Conservation (phyloP, 2,888 invertebrate genomes). For the Norana najaformis region DNA sequence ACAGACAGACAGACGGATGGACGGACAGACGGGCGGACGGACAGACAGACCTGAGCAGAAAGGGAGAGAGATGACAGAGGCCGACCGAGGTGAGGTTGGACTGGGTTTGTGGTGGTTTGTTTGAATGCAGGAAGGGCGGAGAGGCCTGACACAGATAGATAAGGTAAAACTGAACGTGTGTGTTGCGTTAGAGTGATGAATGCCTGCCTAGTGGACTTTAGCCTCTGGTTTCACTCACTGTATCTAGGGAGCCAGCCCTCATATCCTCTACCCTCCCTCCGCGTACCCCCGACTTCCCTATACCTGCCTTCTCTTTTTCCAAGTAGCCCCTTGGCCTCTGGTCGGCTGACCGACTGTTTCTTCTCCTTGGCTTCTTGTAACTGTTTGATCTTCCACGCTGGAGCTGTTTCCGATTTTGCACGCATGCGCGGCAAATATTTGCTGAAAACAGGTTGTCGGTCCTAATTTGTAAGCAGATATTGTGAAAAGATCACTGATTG, state of each 20-base stretch:
- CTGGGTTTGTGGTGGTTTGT: background rate
- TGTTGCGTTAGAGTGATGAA: background rate
- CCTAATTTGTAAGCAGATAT: background rate
- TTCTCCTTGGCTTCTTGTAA: background rate
- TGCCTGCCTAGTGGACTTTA: background rate
- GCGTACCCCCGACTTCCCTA: background rate
- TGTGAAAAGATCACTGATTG: background rate
- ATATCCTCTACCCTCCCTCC: background rate
- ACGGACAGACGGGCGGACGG: no score
- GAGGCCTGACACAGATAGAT: constrained; percentile 13
- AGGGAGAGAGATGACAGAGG: background rate
- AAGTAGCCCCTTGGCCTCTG: background rate
- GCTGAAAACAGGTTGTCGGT: background rate
- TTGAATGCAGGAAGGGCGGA: background rate
- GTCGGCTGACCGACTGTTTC: background rate
- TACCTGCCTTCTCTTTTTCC: background rate
- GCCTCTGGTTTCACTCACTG: constrained; percentile 6
- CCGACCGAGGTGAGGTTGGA: no score
- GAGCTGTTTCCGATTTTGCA: background rate
- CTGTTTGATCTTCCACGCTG: background rate
- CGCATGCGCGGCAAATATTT: background rate
- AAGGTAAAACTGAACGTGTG: background rate
- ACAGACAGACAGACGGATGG: background rate
- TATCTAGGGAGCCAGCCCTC: background rate
- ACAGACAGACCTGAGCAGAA: no score